phyloP scores from a whole-genome alignment of 2,113 vertebrate species.

The Hassar affinis region DNA sequence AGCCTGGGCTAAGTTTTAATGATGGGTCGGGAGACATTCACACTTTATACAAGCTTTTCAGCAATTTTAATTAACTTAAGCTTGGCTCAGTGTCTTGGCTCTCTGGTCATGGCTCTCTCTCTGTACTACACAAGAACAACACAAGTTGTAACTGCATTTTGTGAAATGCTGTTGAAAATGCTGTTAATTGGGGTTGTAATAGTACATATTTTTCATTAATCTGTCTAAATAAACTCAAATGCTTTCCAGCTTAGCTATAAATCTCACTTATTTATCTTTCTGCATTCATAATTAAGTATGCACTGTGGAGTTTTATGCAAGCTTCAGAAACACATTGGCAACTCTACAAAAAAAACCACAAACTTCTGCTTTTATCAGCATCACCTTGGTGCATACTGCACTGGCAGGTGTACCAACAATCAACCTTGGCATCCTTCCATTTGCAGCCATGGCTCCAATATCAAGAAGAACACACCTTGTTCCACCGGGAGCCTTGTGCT shows the following conservation, averaged over 20 bases:
- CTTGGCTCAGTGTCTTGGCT: no score
- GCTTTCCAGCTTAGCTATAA: neutral
- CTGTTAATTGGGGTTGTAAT: no score
- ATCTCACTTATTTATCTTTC: neutral
- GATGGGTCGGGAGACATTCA: no score
- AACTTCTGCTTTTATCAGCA: neutral
- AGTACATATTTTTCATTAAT: neutral
- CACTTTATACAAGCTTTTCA: no score
- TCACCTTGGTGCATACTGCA: neutral
- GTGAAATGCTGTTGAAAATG: neutral
- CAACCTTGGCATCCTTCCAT: conserved; percentile 2
- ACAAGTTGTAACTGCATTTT: neutral
- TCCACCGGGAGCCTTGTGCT: neutral
- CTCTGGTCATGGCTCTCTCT: no score
- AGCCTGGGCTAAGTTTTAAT: no score
- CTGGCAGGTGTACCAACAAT: conserved; percentile 16
- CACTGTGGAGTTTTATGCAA: neutral
- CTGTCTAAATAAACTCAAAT: neutral
- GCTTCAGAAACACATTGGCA: neutral
- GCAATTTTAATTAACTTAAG: no score
- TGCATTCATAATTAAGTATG: neutral
- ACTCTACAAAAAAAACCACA: neutral
- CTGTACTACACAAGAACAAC: no score
- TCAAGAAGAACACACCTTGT: conserved; percentile 33
- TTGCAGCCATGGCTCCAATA: conserved; percentile 19